Conservation (phyloP, 23 tunicate genomes). For the Styela clava region DNA sequence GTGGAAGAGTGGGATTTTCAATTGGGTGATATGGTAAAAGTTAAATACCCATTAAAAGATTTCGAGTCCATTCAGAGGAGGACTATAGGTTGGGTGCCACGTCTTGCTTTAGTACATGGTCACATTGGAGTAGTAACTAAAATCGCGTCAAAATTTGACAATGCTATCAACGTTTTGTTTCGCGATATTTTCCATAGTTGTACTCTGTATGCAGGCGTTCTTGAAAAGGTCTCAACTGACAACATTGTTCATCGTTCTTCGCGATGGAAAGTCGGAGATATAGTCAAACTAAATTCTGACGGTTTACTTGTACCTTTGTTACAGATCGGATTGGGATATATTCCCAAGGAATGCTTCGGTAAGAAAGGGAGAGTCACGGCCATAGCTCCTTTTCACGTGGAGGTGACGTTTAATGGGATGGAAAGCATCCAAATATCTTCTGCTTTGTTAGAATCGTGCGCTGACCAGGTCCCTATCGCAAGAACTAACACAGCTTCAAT, state of each 20-base stretch:
- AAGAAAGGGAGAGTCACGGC: not conserved
- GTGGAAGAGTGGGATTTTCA: slow-evolving; percentile 14
- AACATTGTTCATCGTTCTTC: too few relatives aligned
- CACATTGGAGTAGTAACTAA: not conserved
- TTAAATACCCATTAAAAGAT: not conserved
- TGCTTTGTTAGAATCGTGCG: not conserved
- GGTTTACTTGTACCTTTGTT: not conserved
- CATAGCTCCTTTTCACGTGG: not conserved
- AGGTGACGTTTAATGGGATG: not conserved
- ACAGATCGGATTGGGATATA: not conserved
- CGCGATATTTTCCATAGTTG: not conserved
- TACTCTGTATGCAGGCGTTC: slow-evolving; percentile 10
- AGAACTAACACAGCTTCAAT: not conserved
- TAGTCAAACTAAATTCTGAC: not conserved
- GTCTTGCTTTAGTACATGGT: not conserved
- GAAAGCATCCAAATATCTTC: not conserved
- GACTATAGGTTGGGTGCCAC: slow-evolving; percentile 3
- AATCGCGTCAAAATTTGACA: not conserved
- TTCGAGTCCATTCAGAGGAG: slow-evolving; percentile 2
- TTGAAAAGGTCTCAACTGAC: not conserved
- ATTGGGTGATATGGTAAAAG: slow-evolving; percentile 5
- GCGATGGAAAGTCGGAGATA: not conserved
- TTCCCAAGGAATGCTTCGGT: not conserved
- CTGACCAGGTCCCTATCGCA: not conserved
- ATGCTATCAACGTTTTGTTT: not conserved